Conservation (phyloP, 2,113 vertebrate species). For the Caretta caretta region DNA sequence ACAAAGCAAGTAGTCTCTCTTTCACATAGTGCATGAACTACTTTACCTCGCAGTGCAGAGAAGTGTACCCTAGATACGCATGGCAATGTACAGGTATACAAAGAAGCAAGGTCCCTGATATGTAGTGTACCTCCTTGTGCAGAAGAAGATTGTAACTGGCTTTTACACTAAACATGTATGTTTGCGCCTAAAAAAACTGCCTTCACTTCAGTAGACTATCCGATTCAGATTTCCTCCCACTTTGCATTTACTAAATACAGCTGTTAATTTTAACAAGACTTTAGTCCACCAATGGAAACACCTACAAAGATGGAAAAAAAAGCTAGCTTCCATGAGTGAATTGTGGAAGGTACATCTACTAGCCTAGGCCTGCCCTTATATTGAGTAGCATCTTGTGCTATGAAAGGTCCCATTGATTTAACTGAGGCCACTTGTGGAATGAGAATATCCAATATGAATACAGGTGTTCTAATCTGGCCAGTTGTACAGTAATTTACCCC, state of each 20-base stretch:
- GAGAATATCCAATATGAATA: conserved; percentile 32
- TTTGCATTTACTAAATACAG: conserved; percentile 9
- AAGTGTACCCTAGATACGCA: background rate
- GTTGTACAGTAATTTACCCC: background rate
- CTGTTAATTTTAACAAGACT: conserved; percentile 24
- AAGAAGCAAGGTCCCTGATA: background rate
- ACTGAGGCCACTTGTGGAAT: background rate
- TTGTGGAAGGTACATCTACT: conserved; percentile 57
- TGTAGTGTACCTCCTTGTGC: background rate
- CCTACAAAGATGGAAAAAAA: conserved; percentile 12
- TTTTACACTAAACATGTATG: background rate
- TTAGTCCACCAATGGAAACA: conserved; percentile 32
- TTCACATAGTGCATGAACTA: background rate
- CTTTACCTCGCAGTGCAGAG: too few species aligned
- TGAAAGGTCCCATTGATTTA: conserved; percentile 16
- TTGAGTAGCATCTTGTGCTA: conserved; percentile 35
- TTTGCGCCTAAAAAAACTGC: background rate
- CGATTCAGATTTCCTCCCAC: background rate
- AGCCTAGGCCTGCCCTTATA: conserved; percentile 53
- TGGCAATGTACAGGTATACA: conserved; percentile 17
- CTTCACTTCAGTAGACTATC: background rate
- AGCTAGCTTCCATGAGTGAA: background rate
- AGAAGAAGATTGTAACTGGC: background rate
- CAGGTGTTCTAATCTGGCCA: background rate
- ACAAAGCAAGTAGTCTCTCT: background rate